Conservation (phyloP, 2,797 vertebrate genomes). For the Myripristis murdjan region DNA sequence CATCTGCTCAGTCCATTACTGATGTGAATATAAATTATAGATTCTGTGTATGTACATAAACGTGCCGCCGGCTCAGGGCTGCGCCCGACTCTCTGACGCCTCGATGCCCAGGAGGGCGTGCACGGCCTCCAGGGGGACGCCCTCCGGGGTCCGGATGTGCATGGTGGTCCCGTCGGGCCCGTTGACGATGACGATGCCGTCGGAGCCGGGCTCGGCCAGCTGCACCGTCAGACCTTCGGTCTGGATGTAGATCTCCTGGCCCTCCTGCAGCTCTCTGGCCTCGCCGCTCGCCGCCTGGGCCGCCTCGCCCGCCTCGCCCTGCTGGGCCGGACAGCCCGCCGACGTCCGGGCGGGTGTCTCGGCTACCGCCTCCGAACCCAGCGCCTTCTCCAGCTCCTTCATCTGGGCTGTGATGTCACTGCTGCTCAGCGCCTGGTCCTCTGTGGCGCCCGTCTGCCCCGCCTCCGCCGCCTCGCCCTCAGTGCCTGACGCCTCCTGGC, state of each 20-base stretch:
- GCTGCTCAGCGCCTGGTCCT: conserved; percentile 42
- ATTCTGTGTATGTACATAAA: no score
- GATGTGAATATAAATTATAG: no score
- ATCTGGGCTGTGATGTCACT: conserved; percentile 61
- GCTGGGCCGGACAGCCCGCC: background rate
- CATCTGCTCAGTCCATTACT: background rate
- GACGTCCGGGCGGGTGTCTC: conserved; percentile 12
- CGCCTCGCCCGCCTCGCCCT: conserved; percentile 12
- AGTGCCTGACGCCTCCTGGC: conserved; percentile 22
- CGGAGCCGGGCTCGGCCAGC: conserved; percentile 80
- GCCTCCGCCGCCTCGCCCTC: conserved; percentile 43
- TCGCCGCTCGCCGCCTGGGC: conserved; percentile 9
- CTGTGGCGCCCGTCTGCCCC: conserved; percentile 19
- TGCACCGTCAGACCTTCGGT: conserved; percentile 86
- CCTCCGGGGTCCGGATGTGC: conserved; percentile 85
- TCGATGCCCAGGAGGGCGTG: conserved; percentile 88
- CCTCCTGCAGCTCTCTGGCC: conserved; percentile 75
- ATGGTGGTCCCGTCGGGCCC: conserved; percentile 84
- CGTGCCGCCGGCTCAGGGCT: conserved; percentile 46
- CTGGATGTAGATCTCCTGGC: conserved; percentile 87
- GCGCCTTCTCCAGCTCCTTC: conserved; percentile 72
- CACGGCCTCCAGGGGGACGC: conserved; percentile 84
- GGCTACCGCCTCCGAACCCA: conserved; percentile 39
- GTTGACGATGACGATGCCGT: conserved; percentile 86
- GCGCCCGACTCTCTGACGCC: conserved; percentile 71